Percentiles rank a stretch among this genome's conserved stretches.
phyloP scores from a whole-genome alignment of 2,113 vertebrate genomes.

The Guaruba guarouba region DNA sequence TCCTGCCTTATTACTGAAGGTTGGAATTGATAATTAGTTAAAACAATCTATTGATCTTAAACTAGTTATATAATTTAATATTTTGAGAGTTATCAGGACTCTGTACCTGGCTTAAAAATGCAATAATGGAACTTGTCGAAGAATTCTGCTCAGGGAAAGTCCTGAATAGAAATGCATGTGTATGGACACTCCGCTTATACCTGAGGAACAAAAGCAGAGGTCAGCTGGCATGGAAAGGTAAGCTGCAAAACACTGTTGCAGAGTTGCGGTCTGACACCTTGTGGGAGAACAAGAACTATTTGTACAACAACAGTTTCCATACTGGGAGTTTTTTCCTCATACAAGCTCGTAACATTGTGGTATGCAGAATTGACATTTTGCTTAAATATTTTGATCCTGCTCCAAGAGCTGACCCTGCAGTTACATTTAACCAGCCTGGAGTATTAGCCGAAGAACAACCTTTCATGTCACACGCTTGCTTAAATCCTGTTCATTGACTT shows the following conservation, averaged over 20 bases:
- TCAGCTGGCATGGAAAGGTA: neutral
- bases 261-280: neutral
- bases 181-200: neutral
- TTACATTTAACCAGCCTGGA: neutral
- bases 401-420: neutral
- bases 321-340: neutral
- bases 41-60: neutral
- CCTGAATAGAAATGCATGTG: neutral
- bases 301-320: neutral
- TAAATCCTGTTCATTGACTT: constrained; percentile 25
- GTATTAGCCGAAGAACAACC: neutral
- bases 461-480: constrained; percentile 11
- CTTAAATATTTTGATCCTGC: neutral
- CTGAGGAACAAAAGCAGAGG: neutral
- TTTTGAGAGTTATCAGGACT: neutral
- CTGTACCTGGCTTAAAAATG: neutral
- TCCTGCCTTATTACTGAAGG: neutral
- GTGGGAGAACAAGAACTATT: neutral
- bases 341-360: neutral
- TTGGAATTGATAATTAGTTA: neutral
- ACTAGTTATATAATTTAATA: neutral
- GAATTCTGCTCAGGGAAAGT: neutral
- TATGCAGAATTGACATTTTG: neutral
- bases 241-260: neutral
- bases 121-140: neutral